Conservation (phyloP, 2,113 vertebrate species). For the Geococcyx californianus region DNA sequence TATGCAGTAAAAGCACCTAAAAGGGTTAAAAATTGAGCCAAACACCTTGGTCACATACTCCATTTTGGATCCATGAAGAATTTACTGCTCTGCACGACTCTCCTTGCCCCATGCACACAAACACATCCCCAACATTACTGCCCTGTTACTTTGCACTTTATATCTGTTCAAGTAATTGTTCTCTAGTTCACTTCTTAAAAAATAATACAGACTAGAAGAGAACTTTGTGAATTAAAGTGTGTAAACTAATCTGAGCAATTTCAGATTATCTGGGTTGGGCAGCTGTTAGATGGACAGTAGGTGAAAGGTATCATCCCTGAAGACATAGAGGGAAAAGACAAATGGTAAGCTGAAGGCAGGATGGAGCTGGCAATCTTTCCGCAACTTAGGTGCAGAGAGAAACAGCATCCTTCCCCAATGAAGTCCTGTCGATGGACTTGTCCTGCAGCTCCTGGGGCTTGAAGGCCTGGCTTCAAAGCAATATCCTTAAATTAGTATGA, state of each 20-base stretch:
- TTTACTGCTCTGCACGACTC: background rate
- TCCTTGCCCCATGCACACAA: background rate
- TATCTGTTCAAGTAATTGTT: background rate
- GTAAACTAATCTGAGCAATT: background rate
- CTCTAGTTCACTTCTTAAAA: background rate
- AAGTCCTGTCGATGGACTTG: background rate
- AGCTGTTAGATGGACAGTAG: background rate
- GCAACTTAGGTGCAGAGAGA: background rate
- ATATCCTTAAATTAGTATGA: background rate
- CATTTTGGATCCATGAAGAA: background rate
- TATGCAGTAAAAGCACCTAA: background rate
- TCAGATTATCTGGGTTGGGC: background rate
- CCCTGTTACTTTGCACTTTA: background rate
- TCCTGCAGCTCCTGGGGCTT: background rate
- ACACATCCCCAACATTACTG: rapidly evolving
- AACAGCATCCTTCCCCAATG: background rate
- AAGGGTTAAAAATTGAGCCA: background rate
- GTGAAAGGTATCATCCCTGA: background rate
- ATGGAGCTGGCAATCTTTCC: background rate
- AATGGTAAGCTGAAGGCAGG: background rate
- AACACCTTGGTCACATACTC: background rate
- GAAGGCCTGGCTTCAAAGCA: background rate
- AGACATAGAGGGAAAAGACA: background rate
- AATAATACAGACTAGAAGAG: background rate
- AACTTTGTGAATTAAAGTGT: background rate